Conservation (phyloP, 2,888 invertebrate genomes). For the Frankliniella fusca region DNA sequence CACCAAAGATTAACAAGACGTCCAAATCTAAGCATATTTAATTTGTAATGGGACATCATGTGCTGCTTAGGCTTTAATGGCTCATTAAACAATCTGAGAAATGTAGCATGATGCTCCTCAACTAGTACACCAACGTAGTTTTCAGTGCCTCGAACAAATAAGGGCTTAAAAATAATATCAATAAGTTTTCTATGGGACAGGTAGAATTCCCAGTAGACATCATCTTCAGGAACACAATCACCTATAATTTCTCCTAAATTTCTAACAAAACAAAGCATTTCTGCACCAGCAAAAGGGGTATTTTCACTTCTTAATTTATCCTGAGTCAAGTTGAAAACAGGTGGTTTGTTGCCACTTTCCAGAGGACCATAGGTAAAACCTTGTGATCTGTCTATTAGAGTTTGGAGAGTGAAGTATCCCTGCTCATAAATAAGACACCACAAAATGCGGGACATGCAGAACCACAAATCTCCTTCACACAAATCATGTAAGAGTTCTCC, state of each 20-base stretch:
- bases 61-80: neutral
- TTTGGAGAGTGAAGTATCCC: neutral
- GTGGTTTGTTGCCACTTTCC: neutral
- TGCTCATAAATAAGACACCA: too few relatives aligned
- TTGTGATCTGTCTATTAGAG: neutral
- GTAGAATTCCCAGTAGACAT: too few relatives aligned
- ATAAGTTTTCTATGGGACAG: neutral
- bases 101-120: constrained; percentile 6
- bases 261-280: neutral
- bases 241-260: too few relatives aligned
- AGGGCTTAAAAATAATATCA: neutral
- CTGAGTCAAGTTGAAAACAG: neutral
- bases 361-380: neutral
- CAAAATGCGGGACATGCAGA: neutral
- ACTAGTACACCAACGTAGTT: neutral
- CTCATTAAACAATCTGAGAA: neutral
- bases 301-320: neutral
- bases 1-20: too few relatives aligned
- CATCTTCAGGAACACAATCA: too few relatives aligned
- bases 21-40: too few relatives aligned
- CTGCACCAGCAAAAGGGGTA: neutral
- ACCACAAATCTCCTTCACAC: neutral
- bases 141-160: neutral
- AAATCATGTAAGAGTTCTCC: neutral
- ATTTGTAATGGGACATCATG: neutral